Percentiles rank a stretch among this genome's conserved stretches.
Conservation (phyloP, 2,113 vertebrate genomes). For the Hippocampus mohnikei region DNA sequence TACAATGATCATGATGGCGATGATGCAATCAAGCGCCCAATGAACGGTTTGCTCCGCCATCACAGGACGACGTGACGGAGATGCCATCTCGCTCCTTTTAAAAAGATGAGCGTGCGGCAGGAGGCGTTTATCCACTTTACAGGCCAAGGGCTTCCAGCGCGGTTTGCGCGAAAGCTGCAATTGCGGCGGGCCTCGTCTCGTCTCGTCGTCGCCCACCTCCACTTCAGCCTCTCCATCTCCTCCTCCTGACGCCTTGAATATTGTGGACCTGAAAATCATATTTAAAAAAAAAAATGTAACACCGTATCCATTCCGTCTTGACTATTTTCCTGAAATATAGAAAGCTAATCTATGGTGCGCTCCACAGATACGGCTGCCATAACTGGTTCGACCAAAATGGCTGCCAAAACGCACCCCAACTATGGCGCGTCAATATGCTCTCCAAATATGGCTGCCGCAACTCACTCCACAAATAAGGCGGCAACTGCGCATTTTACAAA, state of each 20-base stretch:
- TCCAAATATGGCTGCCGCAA: not conserved
- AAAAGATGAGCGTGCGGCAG: too few relatives aligned
- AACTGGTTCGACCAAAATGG: not conserved
- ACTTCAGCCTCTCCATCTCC: not conserved
- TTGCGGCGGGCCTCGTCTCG: not conserved
- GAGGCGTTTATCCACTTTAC: conserved; percentile 2
- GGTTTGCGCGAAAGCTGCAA: not conserved
- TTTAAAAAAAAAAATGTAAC: not conserved
- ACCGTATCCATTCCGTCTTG: too few relatives aligned
- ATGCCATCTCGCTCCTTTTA: not conserved
- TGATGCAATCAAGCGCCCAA: not conserved
- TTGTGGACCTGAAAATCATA: not conserved
- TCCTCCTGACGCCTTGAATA: not conserved
- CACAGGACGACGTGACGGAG: not conserved
- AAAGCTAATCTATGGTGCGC: too few relatives aligned
- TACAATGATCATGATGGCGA: not conserved
- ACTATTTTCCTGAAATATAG: too few relatives aligned
- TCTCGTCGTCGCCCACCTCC: not conserved
- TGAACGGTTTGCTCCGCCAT: not conserved
- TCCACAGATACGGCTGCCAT: not conserved
- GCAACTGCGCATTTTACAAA: not conserved
- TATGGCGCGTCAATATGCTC: not conserved
- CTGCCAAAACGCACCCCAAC: not conserved
- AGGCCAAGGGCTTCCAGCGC: not conserved
- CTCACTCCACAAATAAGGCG: not conserved